phyloP scores from a whole-genome alignment of 2,113 vertebrate genomes.

The Miniopterus natalensis region DNA sequence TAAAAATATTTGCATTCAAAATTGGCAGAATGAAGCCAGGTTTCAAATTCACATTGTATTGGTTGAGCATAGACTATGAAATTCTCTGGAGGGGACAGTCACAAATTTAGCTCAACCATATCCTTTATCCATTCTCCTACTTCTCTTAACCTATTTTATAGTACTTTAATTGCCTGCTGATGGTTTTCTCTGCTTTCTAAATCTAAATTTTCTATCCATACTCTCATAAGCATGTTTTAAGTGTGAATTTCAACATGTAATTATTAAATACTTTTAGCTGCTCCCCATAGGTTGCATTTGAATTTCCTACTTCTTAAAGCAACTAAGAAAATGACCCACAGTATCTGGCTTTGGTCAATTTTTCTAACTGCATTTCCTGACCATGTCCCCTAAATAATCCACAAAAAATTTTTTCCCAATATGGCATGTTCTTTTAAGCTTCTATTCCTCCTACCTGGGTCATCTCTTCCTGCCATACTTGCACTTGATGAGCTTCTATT shows the following conservation, averaged over 20 bases:
- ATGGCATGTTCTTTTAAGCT: background rate
- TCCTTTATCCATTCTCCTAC: background rate
- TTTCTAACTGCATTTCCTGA: background rate
- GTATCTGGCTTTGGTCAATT: background rate
- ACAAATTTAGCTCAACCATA: background rate
- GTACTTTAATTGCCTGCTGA: background rate
- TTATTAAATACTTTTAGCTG: background rate
- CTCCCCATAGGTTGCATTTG: background rate
- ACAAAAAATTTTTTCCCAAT: background rate
- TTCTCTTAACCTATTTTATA: background rate
- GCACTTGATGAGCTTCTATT: background rate
- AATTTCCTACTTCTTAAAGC: background rate
- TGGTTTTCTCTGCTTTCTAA: background rate
- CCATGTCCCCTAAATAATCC: background rate
- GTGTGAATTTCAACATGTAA: background rate
- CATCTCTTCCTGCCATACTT: background rate
- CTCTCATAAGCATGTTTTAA: background rate
- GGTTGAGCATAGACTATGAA: background rate
- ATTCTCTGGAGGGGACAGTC: background rate
- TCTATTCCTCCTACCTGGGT: background rate
- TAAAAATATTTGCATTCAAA: slow-evolving; percentile 1
- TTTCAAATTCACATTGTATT: slow-evolving; percentile 4
- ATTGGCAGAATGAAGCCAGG: background rate
- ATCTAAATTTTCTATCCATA: background rate
- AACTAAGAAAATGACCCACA: background rate